Percentiles rank a stretch among this genome's conserved stretches.
These are phyloP conservation scores for Drosophila neonasuta DNA, from an alignment of 2,888 invertebrate genomes.

Conservation along the genomic window DNA sequence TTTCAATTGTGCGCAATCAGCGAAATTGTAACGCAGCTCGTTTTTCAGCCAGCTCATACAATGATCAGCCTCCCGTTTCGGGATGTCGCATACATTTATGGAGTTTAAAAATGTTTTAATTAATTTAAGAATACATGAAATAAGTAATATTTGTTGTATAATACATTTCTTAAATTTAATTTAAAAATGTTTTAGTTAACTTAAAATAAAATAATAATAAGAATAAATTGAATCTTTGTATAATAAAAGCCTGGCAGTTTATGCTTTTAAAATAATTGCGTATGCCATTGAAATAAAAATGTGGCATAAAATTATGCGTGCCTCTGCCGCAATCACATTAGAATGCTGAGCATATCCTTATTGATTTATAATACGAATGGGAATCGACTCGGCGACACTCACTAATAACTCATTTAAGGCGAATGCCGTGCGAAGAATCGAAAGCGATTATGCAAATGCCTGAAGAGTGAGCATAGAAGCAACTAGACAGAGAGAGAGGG, in stretches of 20 bases:
- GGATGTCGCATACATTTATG: conserved; percentile 3
- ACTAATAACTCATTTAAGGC: conserved; percentile 80
- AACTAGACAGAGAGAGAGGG: neutral
- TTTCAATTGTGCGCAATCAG: conserved; percentile 73
- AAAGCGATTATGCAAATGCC: conserved; percentile 80
- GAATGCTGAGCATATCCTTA: conserved; percentile 75
- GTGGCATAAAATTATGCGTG: conserved; percentile 66
- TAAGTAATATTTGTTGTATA: neutral
- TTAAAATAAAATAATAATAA: conserved; percentile 35
- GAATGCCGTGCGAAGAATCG: conserved; percentile 73
- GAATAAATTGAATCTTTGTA: neutral
- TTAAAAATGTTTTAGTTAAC: conserved; percentile 80
- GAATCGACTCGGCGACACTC: conserved; percentile 73
- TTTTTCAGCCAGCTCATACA: conserved; percentile 44
- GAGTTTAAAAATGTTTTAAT: conserved; percentile 77
- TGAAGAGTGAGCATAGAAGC: neutral
- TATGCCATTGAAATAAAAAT: conserved; percentile 45
- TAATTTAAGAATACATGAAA: conserved; percentile 54
- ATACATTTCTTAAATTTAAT: neutral
- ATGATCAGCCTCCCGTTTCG: conserved; percentile 5
- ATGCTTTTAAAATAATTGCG: conserved; percentile 31
- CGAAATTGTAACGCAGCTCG: conserved; percentile 74
- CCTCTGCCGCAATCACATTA: conserved; percentile 63
- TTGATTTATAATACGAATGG: conserved; percentile 77
- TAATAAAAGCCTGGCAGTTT: too few relatives aligned